A percentile compares a stretch with the other conserved stretches of the same genome.
Evolutionary conservation across 2,888 invertebrate species (phyloP).

Genomic region (Diachrysia chrysitis): DNA sequence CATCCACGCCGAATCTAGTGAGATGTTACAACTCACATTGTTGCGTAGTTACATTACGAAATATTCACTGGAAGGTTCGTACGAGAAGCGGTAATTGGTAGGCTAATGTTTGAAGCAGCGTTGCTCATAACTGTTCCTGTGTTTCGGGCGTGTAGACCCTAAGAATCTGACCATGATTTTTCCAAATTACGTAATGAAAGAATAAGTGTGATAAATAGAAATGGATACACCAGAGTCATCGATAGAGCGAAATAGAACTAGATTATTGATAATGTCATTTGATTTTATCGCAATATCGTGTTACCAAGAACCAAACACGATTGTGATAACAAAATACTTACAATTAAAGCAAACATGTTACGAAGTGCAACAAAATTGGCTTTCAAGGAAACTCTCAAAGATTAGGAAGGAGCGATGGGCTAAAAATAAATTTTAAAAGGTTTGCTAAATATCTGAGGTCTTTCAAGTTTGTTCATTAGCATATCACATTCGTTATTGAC

Average conservation of each 20-base stretch:
- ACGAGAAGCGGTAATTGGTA: conserved; percentile 57
- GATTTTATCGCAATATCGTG: background rate
- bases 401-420: conserved; percentile 48
- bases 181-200: conserved; percentile 10
- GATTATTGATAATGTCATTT: conserved; percentile 3
- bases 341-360: conserved; percentile 14
- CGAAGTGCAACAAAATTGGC: conserved; percentile 29
- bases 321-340: background rate
- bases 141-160: conserved; percentile 27
- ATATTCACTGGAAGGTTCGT: conserved; percentile 62
- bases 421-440: conserved; percentile 34
- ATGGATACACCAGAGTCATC: background rate
- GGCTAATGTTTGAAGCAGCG: conserved; percentile 54
- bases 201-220: background rate
- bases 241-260: background rate
- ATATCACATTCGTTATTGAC: conserved; percentile 66
- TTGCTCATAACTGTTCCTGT: conserved; percentile 54
- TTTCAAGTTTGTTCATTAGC: conserved; percentile 68
- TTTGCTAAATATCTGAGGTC: conserved; percentile 52
- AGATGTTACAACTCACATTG: conserved; percentile 61
- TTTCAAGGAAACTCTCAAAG: conserved; percentile 41
- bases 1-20: conserved; percentile 61
- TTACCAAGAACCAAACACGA: background rate
- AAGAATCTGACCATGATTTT: conserved; percentile 26
- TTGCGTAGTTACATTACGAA: conserved; percentile 63